These are phyloP conservation scores for Zelostemma sp. DNA, from an alignment of 1,140 invertebrate species.

Conservation along the genomic window DNA sequence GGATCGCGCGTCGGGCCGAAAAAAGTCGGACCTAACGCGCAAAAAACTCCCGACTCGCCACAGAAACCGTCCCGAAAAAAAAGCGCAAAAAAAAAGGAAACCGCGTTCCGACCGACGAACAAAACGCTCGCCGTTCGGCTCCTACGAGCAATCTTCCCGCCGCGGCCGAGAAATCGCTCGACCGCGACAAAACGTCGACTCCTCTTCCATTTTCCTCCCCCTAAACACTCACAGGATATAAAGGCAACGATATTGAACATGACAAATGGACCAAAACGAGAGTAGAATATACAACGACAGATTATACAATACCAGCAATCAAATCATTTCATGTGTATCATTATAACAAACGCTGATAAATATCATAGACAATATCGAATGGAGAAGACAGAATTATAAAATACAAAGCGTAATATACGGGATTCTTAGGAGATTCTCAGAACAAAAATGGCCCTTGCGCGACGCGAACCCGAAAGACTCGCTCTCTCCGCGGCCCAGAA, in stretches of 20 bases:
- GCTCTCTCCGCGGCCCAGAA: too few species aligned
- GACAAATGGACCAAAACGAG: slow-evolving; percentile 54
- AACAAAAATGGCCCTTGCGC: too few species aligned
- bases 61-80: slow-evolving; percentile 15
- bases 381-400: slow-evolving; percentile 53
- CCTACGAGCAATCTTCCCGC: slow-evolving; percentile 6
- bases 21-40: slow-evolving; percentile 8
- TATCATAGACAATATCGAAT: slow-evolving; percentile 41
- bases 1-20: background rate
- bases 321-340: slow-evolving; percentile 44
- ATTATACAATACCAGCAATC: slow-evolving; percentile 57
- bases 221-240: slow-evolving; percentile 62
- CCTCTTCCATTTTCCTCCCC: slow-evolving; percentile 24
- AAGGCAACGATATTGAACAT: slow-evolving; percentile 48
- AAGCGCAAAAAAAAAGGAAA: too few species aligned
- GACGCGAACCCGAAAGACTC: too few species aligned
- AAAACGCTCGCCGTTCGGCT: slow-evolving; percentile 44
- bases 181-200: slow-evolving; percentile 40
- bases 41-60: slow-evolving; percentile 17
- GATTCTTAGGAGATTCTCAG: too few species aligned
- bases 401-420: slow-evolving; percentile 47
- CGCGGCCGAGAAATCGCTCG: slow-evolving; percentile 65
- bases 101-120: slow-evolving; percentile 36
- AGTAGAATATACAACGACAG: slow-evolving; percentile 54
- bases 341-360: slow-evolving; percentile 21